Conservation (phyloP, 1,140 invertebrate species). For the Diploscapter pachys region DNA sequence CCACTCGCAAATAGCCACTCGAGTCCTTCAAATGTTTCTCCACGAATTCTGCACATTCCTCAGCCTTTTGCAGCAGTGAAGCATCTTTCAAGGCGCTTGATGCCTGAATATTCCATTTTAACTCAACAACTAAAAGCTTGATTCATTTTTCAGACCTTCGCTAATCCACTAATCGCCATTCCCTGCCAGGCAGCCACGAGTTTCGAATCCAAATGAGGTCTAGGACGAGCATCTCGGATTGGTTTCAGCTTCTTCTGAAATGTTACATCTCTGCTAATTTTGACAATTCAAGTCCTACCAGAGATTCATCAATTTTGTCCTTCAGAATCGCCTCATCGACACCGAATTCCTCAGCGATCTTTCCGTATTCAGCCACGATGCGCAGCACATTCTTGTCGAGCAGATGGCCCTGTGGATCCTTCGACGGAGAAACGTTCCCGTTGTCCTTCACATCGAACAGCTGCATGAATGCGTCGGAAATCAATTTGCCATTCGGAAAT, state of each 20-base stretch:
- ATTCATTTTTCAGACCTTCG: constrained; percentile 64
- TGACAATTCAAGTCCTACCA: constrained; percentile 52
- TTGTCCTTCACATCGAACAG: constrained; percentile 73
- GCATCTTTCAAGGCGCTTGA: constrained; percentile 71
- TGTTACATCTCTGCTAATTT: background rate
- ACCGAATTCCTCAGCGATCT: constrained; percentile 73
- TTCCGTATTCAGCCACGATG: constrained; percentile 68
- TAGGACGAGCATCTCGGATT: constrained; percentile 72
- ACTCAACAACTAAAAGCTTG: background rate
- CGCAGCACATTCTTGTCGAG: constrained; percentile 81
- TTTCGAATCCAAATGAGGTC: constrained; percentile 85
- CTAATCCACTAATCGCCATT: constrained; percentile 78
- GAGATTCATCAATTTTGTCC: constrained; percentile 68
- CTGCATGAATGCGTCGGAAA: constrained; percentile 72
- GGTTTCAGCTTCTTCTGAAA: constrained; percentile 67
- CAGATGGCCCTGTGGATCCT: constrained; percentile 84
- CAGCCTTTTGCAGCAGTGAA: constrained; percentile 89
- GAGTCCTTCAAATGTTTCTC: constrained; percentile 71
- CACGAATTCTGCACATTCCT: constrained; percentile 75
- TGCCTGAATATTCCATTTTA: background rate
- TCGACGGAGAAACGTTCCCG: constrained; percentile 73
- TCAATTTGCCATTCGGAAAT: constrained; percentile 13
- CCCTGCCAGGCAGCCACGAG: constrained; percentile 91
- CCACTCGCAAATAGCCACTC: constrained; percentile 74
- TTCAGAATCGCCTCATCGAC: constrained; percentile 67